Evolutionary conservation across 2,797 vertebrate genomes (phyloP), one percentile per base, ranked within the genome.

Genomic region (Rachycentron canadum): DNA sequence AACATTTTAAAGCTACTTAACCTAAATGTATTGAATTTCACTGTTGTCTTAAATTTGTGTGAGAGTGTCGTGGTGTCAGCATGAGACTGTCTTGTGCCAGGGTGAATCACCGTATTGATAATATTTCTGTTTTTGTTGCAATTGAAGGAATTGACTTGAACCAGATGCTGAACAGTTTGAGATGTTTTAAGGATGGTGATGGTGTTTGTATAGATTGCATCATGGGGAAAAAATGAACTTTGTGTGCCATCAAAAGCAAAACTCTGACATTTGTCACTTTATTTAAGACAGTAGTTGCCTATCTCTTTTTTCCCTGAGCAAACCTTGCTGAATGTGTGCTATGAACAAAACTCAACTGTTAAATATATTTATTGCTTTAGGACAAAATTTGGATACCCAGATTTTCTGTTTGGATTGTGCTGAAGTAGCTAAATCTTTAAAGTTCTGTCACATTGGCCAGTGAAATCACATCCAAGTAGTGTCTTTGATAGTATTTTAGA

Each of bases 31-130:
- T 83, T 89, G 73, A 86, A 88, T 69, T 78, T 91, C 85, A 91
- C 90, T 91, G 86, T 92, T 88, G 94, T 95, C 88, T 83, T 89
- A 88, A 87, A 86, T 84, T 93, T 88, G 88, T 92, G 87, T 90
- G 90, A 81, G 91, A 89, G 88, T 93, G 83, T 91, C 45, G 89
- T 93, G 86, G 74, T 66, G 92, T 94, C 88, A 87, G 94, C 94
- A 95, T 95, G 94, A 92, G 86, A 88, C 76, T 58, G 92, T 93
- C 76, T 87, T 89, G 92, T 93, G 84, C 79, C 82, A 25, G 87
- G 78, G 73, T 92, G 86, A 85, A 84, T 86, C 70, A 56, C 67
- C 26, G 69, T 90, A 50, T 73, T 74, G 76, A 62, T 83, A 34
- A 76, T 76, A 53, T 77, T 88, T 79, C 36, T 53, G 76, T 84